phyloP scores from a whole-genome alignment of 2,888 invertebrate species.

The Plebejus anna region DNA sequence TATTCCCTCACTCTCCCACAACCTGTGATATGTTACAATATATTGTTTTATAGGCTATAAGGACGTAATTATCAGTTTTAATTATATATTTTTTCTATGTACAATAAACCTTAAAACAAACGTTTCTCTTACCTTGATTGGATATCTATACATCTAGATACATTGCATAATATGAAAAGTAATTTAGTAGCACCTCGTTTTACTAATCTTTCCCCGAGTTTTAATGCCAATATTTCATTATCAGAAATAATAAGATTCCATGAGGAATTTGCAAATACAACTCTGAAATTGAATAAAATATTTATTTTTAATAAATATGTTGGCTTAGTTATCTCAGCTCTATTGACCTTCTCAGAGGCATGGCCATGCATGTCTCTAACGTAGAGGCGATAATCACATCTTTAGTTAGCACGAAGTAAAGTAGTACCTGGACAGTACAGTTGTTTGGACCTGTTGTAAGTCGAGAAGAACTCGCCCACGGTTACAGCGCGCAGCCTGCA shows the following conservation, averaged over 20 bases:
- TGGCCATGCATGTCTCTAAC: no score
- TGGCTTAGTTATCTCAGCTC: no score
- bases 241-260: neutral
- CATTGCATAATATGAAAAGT: conserved; percentile 8
- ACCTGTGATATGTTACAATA: neutral
- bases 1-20: conserved; percentile 6
- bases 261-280: neutral
- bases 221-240: neutral
- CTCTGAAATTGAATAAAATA: neutral
- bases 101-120: neutral
- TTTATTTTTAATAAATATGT: no score
- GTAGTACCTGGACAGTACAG: conserved; percentile 39
- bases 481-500: conserved; percentile 49
- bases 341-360: no score
- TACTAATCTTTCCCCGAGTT: neutral
- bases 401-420: no score
- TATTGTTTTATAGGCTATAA: neutral
- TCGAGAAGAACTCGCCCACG: conserved; percentile 53
- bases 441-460: conserved; percentile 36
- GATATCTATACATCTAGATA: neutral
- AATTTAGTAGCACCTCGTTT: conserved; percentile 3
- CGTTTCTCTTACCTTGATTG: neutral
- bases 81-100: no score
- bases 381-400: no score
- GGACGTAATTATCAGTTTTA: no score